Percentiles rank a stretch among this genome's conserved stretches.
phyloP scores from a whole-genome alignment of 2,797 vertebrate genomes.

The Columba guinea region DNA sequence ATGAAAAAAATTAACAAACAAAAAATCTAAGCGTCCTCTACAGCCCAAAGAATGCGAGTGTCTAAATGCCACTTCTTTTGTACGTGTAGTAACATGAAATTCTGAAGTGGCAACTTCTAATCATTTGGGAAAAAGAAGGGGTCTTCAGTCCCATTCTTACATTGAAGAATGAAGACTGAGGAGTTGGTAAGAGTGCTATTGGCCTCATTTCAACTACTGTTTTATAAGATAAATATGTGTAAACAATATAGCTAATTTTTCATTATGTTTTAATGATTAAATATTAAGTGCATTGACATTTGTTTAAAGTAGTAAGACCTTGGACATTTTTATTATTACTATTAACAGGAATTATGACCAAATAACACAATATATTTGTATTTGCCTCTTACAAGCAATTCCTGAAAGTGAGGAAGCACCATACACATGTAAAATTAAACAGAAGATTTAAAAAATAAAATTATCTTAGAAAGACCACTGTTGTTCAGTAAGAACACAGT shows the following conservation, averaged over 20 bases:
- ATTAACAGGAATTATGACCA: not conserved
- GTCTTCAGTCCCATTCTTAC: not conserved
- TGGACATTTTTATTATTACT: not conserved
- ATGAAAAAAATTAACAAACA: not conserved
- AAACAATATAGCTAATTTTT: not conserved
- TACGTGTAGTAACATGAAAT: not conserved
- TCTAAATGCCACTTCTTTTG: not conserved
- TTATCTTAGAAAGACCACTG: not conserved
- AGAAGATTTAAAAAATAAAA: not conserved
- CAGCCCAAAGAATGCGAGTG: not conserved
- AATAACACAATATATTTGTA: not conserved
- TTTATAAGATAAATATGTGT: not conserved
- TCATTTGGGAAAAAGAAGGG: too few relatives aligned
- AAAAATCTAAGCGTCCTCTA: not conserved
- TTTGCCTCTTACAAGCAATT: not conserved
- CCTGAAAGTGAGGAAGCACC: not conserved
- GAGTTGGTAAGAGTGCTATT: not conserved
- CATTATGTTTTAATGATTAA: not conserved
- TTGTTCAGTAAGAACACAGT: not conserved
- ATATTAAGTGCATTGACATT: not conserved
- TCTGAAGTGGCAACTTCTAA: not conserved
- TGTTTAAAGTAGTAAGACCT: not conserved
- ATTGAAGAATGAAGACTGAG: not conserved
- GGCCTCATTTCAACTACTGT: not conserved
- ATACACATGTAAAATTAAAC: not conserved